Evolutionary conservation across 2,888 invertebrate species (phyloP).

Genomic region (Sesamia inferens): DNA sequence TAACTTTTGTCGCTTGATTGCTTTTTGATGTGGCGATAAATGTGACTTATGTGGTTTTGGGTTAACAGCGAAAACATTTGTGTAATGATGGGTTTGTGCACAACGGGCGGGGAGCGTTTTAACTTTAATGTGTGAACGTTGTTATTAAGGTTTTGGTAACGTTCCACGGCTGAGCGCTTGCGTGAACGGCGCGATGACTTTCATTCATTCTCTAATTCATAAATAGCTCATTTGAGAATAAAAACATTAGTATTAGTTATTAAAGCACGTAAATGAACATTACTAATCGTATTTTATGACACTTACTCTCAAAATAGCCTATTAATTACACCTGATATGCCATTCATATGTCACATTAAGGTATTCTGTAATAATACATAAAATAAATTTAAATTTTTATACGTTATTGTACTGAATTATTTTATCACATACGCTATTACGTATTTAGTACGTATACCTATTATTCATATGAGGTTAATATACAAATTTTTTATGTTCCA

Average conservation of each 20-base stretch:
- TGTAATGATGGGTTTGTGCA: constrained; percentile 85
- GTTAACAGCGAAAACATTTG: constrained; percentile 80
- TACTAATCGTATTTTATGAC: constrained; percentile 11
- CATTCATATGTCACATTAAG: constrained; percentile 7
- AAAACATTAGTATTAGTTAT: constrained; percentile 23
- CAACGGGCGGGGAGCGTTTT: constrained; percentile 81
- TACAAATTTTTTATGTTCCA: constrained; percentile 55
- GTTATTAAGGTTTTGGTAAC: constrained; percentile 76
- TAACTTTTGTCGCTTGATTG: constrained; percentile 87
- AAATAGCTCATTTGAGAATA: constrained; percentile 21
- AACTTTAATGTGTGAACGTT: constrained; percentile 79
- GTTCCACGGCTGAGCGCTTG: constrained; percentile 25
- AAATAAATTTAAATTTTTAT: constrained; percentile 19
- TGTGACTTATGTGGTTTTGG: constrained; percentile 88
- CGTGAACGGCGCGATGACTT: constrained; percentile 40
- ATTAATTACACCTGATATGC: constrained; percentile 23
- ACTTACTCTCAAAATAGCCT: constrained; percentile 6
- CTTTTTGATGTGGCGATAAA: constrained; percentile 89
- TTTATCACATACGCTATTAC: constrained; percentile 11
- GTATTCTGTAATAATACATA: constrained; percentile 19
- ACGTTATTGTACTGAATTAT: not conserved
- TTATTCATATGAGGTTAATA: constrained; percentile 32
- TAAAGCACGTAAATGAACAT: not conserved
- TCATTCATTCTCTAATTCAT: constrained; percentile 37
- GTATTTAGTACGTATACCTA: not conserved